Conservation (phyloP, 2,797 vertebrate species). For the Bradypus variegatus region DNA sequence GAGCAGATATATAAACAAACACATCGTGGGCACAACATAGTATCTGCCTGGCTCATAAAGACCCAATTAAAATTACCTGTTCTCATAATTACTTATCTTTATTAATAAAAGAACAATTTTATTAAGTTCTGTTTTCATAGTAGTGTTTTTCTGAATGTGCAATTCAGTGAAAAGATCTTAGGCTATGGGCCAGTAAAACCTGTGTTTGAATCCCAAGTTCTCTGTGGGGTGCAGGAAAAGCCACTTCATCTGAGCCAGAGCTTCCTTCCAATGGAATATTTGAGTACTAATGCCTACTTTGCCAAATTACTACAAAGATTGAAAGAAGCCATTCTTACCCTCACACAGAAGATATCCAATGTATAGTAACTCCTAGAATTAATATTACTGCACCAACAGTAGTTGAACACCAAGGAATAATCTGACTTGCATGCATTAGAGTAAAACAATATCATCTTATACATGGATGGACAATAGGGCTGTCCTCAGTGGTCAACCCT, state of each 20-base stretch:
- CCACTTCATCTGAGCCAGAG: not conserved
- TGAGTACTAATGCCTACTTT: not conserved
- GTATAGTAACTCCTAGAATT: not conserved
- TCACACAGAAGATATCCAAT: not conserved
- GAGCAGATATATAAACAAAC: not conserved
- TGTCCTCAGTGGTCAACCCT: not conserved
- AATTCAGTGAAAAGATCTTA: not conserved
- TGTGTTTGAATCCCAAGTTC: not conserved
- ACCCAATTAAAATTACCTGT: not conserved
- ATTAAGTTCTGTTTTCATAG: not conserved
- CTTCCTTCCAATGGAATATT: not conserved
- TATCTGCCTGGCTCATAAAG: not conserved
- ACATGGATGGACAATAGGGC: not conserved
- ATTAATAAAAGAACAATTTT: constrained; percentile 20
- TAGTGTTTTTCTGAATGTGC: not conserved
- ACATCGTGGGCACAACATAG: not conserved
- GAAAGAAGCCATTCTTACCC: not conserved
- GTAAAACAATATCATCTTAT: not conserved
- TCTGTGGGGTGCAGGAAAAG: not conserved
- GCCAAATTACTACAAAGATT: not conserved
- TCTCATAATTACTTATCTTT: not conserved
- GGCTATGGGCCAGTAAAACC: not conserved
- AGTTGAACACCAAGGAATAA: not conserved
- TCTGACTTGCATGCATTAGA: not conserved
- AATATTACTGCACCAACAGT: not conserved